Base-by-base conservation (phyloP, 2,113 vertebrate species). In the Meleagris gallopavo region DNA sequence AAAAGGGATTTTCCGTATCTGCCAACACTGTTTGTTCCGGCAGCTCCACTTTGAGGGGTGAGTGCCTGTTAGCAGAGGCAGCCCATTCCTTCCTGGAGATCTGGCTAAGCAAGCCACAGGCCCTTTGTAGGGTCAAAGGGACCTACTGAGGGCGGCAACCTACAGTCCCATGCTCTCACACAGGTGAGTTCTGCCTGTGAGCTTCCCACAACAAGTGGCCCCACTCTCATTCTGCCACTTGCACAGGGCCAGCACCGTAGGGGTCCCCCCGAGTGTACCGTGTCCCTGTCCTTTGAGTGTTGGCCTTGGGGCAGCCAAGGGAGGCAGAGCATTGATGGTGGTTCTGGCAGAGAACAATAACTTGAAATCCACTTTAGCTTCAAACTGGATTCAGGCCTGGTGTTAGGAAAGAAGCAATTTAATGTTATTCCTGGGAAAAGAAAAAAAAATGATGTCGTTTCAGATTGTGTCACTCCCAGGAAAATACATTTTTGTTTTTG, bases 1-100 rank as follows among this genome's bases (percentile, higher is more conserved):
- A 54, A 93, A 88, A 95, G 58, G 78, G 61, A 82, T 91, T 85
- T 52, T 46, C n/a, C 2, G 0, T 82, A 50, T 50, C 61, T 91
- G 84, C 78, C 91, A 82, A 22, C 38, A 82, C 86, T 1, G 25
- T 60, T 80, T 69, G 7, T 22, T 22, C 76, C 58, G 32, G 64
- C 4, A 24, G 29, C n/a, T 85, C 75, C 20, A 58, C 76, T 91
- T 62, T 62, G 46, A 60, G 38, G 29, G 55, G 15, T 0, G 1
- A 69, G 14, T 16, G 7, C 64, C 84, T 87, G 55, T 19, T 5
- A 86, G 64, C 64, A 90, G 88, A 90, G 32, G 13, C 21, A 16
- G 29, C 72, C 12, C 10, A 3, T 41, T 36, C 8, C 11, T 30
- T 43, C 17, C 15, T 19, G 64, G 46, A 65, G 46, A 58, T 36